Percentiles rank a stretch among this genome's conserved stretches.
phyloP scores from a whole-genome alignment of 2,113 vertebrate genomes.

The Xyrauchen texanus region DNA sequence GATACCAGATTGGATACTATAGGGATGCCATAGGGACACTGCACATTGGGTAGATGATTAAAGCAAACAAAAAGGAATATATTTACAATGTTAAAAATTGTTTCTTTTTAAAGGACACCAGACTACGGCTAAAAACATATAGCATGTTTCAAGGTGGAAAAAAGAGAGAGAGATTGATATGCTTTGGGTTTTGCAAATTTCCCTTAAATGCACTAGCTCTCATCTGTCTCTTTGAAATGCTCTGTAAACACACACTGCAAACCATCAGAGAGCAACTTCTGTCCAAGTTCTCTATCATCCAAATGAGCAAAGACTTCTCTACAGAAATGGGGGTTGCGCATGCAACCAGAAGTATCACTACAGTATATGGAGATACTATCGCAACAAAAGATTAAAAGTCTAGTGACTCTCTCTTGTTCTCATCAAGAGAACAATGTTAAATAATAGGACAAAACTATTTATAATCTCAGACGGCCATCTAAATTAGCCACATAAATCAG shows the following conservation, averaged over 20 bases:
- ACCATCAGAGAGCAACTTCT: constrained; percentile 42
- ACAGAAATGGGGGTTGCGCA: constrained; percentile 38
- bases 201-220: constrained; percentile 46
- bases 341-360: background rate
- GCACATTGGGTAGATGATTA: too few species aligned
- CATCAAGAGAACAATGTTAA: constrained; percentile 52
- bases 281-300: constrained; percentile 37
- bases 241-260: constrained; percentile 46
- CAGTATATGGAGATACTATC: constrained; percentile 46
- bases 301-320: constrained; percentile 43
- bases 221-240: constrained; percentile 57
- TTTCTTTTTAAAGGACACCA: too few species aligned
- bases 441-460: constrained; percentile 35
- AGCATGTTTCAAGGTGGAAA: background rate
- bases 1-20: too few species aligned
- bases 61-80: too few species aligned
- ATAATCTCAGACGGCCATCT: constrained; percentile 52
- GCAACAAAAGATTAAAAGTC: constrained; percentile 27
- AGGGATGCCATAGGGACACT: too few species aligned
- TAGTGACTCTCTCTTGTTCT: constrained; percentile 41
- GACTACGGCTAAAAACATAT: constrained; percentile 7
- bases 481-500: constrained; percentile 43
- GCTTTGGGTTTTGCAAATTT: constrained; percentile 43
- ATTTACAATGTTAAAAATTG: background rate
- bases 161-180: constrained; percentile 50